Base-by-base conservation (phyloP, 2,888 invertebrate genomes). In the Timandra comae region DNA sequence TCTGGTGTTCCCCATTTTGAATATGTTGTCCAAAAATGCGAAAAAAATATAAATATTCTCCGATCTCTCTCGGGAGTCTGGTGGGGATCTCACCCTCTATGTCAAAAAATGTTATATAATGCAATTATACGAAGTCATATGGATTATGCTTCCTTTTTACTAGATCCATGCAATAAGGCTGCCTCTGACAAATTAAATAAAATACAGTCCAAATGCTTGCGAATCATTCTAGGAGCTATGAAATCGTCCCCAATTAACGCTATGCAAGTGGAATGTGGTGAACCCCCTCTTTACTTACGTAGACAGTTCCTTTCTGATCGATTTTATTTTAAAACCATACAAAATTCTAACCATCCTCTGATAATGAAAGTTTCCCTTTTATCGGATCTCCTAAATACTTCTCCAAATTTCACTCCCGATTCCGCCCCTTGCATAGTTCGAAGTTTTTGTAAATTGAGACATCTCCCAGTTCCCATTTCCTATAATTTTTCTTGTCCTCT, bases 41-140 rank as follows among this genome's bases (percentile, higher is more conserved):
- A n/a, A n/a, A n/a, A n/a, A n/a, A n/a, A n/a, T n/a, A n/a, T n/a
- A n/a, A n/a, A n/a, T n/a, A n/a, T n/a, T n/a, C n/a, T n/a, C n/a
- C n/a, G n/a, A n/a, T n/a, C n/a, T n/a, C n/a, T n/a, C n/a, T n/a
- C n/a, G n/a, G n/a, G n/a, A n/a, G n/a, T n/a, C n/a, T n/a, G n/a
- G n/a, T n/a, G n/a, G n/a, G n/a, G n/a, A n/a, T n/a, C n/a, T n/a
- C n/a, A n/a, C n/a, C n/a, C n/a, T n/a, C n/a, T n/a, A n/a, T n/a
- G n/a, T n/a, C n/a, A 8, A 25, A 43, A 1, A 6, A 12, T 2
- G 1, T 27, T 4, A 52, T 47, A 29, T 46, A 46, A 32, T 27
- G 41, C 38, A 1, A 9, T 45, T 2, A 12, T 45, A 1, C 28
- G 44, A 7, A 29, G 26, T 7, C 29, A 26, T n/a, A 8, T 35